These are phyloP conservation scores for Mus spretus DNA, from an alignment of 2,797 vertebrate genomes.

Conservation along the genomic window DNA sequence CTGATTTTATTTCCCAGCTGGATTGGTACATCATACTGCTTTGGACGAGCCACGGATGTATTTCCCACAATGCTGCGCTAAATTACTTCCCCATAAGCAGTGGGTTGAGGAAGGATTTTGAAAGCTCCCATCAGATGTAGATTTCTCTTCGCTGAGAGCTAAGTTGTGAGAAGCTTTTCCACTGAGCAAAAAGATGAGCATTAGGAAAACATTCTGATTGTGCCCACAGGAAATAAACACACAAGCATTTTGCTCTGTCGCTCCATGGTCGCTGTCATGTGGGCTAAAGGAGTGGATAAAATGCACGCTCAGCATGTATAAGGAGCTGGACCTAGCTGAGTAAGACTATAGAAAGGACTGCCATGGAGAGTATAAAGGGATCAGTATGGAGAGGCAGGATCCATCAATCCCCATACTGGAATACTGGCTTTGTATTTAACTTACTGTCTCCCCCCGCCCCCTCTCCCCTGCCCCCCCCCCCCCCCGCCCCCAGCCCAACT, in stretches of 20 bases:
- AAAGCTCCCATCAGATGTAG: not conserved
- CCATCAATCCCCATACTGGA: too few relatives aligned
- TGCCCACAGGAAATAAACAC: not conserved
- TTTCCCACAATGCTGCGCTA: not conserved
- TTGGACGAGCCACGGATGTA: not conserved
- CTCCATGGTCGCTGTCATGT: not conserved
- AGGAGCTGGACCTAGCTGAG: not conserved
- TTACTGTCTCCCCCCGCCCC: not conserved
- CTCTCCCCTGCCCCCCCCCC: too few relatives aligned
- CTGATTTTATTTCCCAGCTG: not conserved
- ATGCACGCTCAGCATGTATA: not conserved
- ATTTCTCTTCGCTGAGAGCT: not conserved
- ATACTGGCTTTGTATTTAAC: not conserved
- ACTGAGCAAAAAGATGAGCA: not conserved
- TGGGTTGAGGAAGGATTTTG: not conserved
- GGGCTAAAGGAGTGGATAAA: not conserved
- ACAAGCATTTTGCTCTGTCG: not conserved
- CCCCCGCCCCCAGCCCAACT: not conserved
- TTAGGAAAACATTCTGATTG: not conserved
- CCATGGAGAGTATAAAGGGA: not conserved
- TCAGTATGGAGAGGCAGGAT: not conserved
- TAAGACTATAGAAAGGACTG: not conserved
- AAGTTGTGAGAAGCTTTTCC: not conserved
- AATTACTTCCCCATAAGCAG: not conserved
- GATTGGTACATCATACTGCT: not conserved